Base-by-base conservation (phyloP, 2,888 invertebrate genomes). In the Catocala nupta region DNA sequence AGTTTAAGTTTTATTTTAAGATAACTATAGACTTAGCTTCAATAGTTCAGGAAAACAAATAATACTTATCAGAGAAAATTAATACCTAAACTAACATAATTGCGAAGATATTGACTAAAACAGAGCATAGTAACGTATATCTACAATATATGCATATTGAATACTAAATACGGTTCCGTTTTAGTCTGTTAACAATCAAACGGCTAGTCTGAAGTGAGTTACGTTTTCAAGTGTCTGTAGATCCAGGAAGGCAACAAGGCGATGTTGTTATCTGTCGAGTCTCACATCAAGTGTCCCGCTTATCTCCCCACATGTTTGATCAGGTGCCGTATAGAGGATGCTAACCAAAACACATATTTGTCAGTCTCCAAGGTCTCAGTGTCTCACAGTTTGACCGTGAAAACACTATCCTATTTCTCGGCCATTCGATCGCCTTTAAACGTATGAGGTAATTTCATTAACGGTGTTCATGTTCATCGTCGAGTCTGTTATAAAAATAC, bases 251-350 rank as follows among this genome's bases (percentile, higher is more conserved):
- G 78, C 85, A 75, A 3, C 4, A 25, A 25, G 25, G 25, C 76
- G 71, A 77, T 85, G 77, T 76, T 73, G 83, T 90, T 93, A 92
- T 92, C 92, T 89, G 82, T 82, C 71, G 76, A 85, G 87, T 86
- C 86, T 86, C 87, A 89, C 90, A 92, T 92, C 92, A 93, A 93
- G 94, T 93, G 93, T 87, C 81, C 86, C 75, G 83, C 88, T 92
- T 93, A 93, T 93, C 93, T 86, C 78, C 85, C 87, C 89, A 86
- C 84, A 86, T 94, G 90, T 94, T 94, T 94, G 90, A 92, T 92
- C 93, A 93, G 94, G 93, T 94, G 94, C 85, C 78, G 68, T 79
- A 73, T 73, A 68, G 75, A 84, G 84, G 82, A 86, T 83, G 83
- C 86, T 82, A 85, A 88, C 80, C 82, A 84, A 85, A 81, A 84